Base-by-base conservation (phyloP, 2,113 vertebrate genomes). In the Phalacrocorax brasilianus region DNA sequence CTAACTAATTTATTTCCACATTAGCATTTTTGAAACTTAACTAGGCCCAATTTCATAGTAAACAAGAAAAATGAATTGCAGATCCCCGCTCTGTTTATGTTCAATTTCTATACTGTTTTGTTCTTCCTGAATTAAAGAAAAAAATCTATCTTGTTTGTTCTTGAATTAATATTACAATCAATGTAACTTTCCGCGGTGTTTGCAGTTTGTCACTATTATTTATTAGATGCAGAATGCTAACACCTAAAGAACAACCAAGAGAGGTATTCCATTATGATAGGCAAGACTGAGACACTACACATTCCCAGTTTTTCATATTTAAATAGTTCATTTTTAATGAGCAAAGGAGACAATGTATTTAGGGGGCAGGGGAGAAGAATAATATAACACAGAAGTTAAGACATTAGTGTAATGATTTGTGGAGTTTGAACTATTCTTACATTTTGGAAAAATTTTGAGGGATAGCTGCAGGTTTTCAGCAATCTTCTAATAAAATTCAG, bases 11-110 rank as follows among this genome's bases (percentile, higher is more conserved):
- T 97, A 96, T 95, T 95, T 96, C 71, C 53, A 94, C 30, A 94
- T 96, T 96, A 94, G 40, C 77, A 96, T 96, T 96, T 97, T 95
- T 96, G 77, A 96, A 95, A 94, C 32, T 95, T 94, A 96, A 96
- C 66, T 93, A 95, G 70, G 89, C 70, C 81, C 62, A 85, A 88
- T 94, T 91, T 95, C 62, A 82, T 45, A 93, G 81, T 82, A 91
- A 96, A 89, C 58, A 94, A 93, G 87, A 94, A 94, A 96, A 96
- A 96, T 91, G 33, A 91, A 95, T 91, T 96, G 81, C 78, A 89
- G 87, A 94, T 94, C 89, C 74, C 50, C 88, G 56, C 40, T 88
- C 84, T 93, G 87, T 91, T 95, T 91, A 85, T 94, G 93, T 94
- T 94, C 58, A 93, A 91, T 94, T 94, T 82, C 93, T 91, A 49